Evolutionary conservation across 2,797 vertebrate species (phyloP), one percentile per base, ranked within the genome.

Genomic region (Leuciscus waleckii): DNA sequence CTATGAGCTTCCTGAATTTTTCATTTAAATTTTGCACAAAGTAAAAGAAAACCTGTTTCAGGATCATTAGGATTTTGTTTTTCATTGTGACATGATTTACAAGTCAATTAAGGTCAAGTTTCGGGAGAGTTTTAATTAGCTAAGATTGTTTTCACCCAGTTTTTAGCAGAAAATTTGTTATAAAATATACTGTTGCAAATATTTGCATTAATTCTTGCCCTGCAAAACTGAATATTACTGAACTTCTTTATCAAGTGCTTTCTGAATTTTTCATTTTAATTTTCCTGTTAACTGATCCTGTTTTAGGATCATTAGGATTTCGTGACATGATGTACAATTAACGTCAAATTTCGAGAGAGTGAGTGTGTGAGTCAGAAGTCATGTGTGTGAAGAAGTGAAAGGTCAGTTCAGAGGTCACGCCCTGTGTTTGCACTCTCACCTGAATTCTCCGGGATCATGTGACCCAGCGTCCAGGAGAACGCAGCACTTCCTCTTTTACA

Each of bases 401-500:
- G 77, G 56, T 46, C 77, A 65, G n/a, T 2, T 65, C 58, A 65
- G 17, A 65, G 58, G 77, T 65, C 41, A 14, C 5, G 0, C 21
- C 35, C 11, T 23, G 29, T 32, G 21, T 26, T 39, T 26, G 51
- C 4, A 16, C 67, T 19, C 70, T 54, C 11, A 58, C 79, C 78
- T 58, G 80, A 17, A 21, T 70, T 70, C 67, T 39, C 46, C 6
- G 43, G 1, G 79, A 21, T 56, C 79, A 39, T 19, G 63, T 79
- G 78, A 67, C 9, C 41, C 58, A 23, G n/a, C 1, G 3, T 61
- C 54, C 75, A 77, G 54, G 26, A 61, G 35, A 78, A 17, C 8
- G 9, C 2, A 43, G 54, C 26, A 82, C 68, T 61, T 83, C 81
- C 77, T 46, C 51, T 65, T 49, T 65, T 4, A 65, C 41, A 75